These are phyloP conservation scores for Pseudomyrmex gracilis DNA, from an alignment of 1,140 invertebrate genomes.

Conservation along the genomic window DNA sequence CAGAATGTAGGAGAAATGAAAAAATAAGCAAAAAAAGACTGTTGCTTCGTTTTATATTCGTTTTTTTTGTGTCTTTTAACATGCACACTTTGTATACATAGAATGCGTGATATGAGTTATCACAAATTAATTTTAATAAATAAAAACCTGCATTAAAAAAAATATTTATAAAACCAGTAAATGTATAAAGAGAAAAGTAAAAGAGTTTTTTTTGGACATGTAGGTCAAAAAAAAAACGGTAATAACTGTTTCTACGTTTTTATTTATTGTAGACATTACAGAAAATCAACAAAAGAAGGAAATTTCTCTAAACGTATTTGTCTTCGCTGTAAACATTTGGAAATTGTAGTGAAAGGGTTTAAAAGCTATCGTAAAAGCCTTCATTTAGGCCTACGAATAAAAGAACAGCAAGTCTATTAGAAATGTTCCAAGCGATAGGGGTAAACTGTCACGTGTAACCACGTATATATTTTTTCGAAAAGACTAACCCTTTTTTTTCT, in stretches of 20 bases:
- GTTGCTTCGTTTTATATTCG: no score
- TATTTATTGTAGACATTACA: not conserved
- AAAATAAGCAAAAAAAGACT: no score
- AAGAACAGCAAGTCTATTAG: slow-evolving; percentile 37
- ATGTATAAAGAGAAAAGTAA: not conserved
- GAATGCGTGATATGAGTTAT: no score
- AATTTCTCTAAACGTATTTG: not conserved
- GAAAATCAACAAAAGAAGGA: not conserved
- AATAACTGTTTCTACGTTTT: not conserved
- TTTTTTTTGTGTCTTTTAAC: no score
- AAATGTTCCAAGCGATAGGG: slow-evolving; percentile 33
- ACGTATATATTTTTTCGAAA: slow-evolving; percentile 77
- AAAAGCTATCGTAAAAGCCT: slow-evolving; percentile 77
- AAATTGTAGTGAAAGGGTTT: slow-evolving; percentile 76
- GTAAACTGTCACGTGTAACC: slow-evolving; percentile 56
- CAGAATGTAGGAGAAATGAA: no score
- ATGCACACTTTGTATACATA: no score
- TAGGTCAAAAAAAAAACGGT: not conserved
- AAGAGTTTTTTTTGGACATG: not conserved
- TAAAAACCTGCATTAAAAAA: not conserved
- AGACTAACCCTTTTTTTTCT: slow-evolving; percentile 9
- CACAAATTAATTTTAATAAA: no score
- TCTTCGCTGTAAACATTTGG: not conserved
- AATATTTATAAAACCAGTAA: not conserved
- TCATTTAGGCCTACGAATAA: slow-evolving; percentile 72